A percentile compares a stretch with the other conserved stretches of the same genome.
These are phyloP conservation scores for Hydriomena furcata DNA, from an alignment of 2,888 invertebrate species.

Conservation along the genomic window DNA sequence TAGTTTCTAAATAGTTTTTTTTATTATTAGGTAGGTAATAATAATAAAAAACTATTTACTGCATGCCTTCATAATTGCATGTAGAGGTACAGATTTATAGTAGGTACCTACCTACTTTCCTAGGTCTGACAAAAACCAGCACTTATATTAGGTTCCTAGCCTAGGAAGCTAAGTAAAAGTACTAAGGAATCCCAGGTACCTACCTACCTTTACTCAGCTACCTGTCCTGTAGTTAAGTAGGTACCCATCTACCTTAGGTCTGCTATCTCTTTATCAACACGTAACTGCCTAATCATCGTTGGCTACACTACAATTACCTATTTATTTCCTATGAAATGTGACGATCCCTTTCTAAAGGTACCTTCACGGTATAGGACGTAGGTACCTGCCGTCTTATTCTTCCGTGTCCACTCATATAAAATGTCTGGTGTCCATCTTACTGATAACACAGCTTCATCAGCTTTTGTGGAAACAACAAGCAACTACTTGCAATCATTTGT, in stretches of 20 bases:
- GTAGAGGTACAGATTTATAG: no score
- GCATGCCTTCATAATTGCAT: no score
- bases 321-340: slow-evolving; percentile 15
- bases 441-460: slow-evolving; percentile 48
- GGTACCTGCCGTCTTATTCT: slow-evolving; percentile 41
- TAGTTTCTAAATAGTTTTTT: no score
- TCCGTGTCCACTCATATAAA: slow-evolving; percentile 73
- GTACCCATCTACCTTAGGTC: background rate
- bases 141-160: no score
- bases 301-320: slow-evolving; percentile 14
- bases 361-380: slow-evolving; percentile 4
- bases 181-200: no score
- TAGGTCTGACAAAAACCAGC: no score
- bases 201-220: background rate
- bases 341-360: slow-evolving; percentile 61
- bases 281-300: slow-evolving; percentile 2
- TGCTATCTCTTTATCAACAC: slow-evolving; percentile 4
- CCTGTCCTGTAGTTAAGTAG: background rate
- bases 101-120: no score
- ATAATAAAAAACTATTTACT: no score
- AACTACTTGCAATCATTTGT: background rate
- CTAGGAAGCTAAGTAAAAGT: no score
- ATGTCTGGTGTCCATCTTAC: slow-evolving; percentile 40
- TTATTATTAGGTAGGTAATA: no score
- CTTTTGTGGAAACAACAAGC: slow-evolving; percentile 37